Evolutionary conservation across 2,797 vertebrate genomes (phyloP).

Genomic region (Melanitta fusca): DNA sequence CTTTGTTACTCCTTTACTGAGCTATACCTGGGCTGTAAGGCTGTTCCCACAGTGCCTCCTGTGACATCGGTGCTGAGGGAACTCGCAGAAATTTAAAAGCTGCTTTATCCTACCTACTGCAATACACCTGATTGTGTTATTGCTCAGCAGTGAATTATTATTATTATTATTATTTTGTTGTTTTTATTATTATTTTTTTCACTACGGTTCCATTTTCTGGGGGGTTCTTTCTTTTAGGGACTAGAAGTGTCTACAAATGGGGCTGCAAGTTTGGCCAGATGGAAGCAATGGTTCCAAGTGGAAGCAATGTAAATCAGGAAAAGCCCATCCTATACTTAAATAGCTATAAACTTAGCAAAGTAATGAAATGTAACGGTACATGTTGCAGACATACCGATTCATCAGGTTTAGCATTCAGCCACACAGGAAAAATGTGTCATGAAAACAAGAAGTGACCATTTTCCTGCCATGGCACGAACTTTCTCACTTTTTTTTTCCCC

Average conservation of each 20-base stretch:
- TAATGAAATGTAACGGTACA: neutral
- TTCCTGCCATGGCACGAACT: neutral
- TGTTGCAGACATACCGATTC: neutral
- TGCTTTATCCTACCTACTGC: neutral
- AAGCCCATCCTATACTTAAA: neutral
- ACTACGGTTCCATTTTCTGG: no score
- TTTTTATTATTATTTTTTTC: no score
- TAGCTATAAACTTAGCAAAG: neutral
- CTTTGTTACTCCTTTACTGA: constrained; percentile 51
- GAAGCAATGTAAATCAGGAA: neutral
- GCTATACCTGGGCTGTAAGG: neutral
- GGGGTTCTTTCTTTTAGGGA: neutral
- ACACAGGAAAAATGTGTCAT: neutral
- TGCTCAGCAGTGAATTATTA: neutral
- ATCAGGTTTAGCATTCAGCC: neutral
- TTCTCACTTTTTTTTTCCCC: neutral
- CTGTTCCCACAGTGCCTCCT: neutral
- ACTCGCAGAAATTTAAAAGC: neutral
- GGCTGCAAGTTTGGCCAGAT: neutral
- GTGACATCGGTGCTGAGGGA: neutral
- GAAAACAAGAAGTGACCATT: neutral
- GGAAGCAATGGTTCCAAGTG: neutral
- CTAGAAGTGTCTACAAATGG: neutral
- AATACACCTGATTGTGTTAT: neutral
- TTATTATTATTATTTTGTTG: no score